phyloP scores from a whole-genome alignment of 2,797 vertebrate genomes.

The Echiichthys vipera region DNA sequence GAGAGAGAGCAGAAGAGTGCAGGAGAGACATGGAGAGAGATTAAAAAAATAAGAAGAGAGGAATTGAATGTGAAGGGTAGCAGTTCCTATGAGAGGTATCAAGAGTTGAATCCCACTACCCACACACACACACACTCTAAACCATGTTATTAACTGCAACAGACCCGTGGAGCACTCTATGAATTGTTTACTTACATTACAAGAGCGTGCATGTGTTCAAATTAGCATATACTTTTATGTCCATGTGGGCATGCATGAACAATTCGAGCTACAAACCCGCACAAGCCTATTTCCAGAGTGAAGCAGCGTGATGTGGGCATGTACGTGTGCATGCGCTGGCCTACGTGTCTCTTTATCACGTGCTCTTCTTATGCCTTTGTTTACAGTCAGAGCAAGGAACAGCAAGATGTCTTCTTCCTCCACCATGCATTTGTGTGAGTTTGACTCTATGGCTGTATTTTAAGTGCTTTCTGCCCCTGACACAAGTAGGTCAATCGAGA shows the following conservation, averaged over 20 bases:
- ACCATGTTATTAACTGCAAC: constrained; percentile 28
- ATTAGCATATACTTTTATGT: not conserved
- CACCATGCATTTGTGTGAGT: not conserved
- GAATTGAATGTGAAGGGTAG: constrained; percentile 36
- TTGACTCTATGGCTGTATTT: constrained; percentile 5
- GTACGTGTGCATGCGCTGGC: not conserved
- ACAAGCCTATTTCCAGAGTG: constrained; percentile 6
- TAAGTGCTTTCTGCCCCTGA: constrained; percentile 6
- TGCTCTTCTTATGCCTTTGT: constrained; percentile 35
- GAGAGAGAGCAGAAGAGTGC: not conserved
- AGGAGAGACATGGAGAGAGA: constrained; percentile 22
- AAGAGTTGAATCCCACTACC: constrained; percentile 38
- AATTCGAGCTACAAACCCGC: not conserved
- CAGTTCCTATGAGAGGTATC: constrained; percentile 67
- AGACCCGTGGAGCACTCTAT: constrained; percentile 21
- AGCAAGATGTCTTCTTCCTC: constrained; percentile 5
- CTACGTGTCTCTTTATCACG: constrained; percentile 6
- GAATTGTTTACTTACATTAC: constrained; percentile 9
- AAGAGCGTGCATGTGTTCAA: not conserved
- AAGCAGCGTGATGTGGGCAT: constrained; percentile 16
- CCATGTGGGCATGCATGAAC: not conserved
- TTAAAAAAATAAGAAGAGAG: constrained; percentile 30
- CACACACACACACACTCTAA: constrained; percentile 41
- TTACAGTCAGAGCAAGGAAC: constrained; percentile 30
- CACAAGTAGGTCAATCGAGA: constrained; percentile 66